Evolutionary conservation across 2,888 invertebrate genomes (phyloP).

Genomic region (Philaethria dido): DNA sequence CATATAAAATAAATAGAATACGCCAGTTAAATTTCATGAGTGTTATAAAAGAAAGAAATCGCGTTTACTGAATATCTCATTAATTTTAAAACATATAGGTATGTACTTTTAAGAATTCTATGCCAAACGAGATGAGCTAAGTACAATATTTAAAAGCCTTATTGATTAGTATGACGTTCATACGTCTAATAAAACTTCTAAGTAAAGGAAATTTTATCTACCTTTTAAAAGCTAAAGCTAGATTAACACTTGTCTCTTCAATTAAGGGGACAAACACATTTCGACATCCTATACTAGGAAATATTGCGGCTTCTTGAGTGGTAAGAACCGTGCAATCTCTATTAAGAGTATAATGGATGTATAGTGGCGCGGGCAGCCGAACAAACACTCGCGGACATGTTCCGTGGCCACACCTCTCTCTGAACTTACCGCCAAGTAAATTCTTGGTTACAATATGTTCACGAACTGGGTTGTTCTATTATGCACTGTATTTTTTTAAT

Average conservation of each 20-base stretch:
- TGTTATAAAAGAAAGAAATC: too few species aligned
- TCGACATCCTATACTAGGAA: conserved; percentile 41
- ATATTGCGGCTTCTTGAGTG: conserved; percentile 42
- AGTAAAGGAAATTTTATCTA: neutral
- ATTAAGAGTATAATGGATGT: conserved; percentile 44
- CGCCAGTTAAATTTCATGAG: too few species aligned
- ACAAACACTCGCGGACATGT: conserved; percentile 43
- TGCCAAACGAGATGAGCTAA: too few species aligned
- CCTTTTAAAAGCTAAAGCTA: conserved; percentile 7
- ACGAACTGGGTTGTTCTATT: neutral
- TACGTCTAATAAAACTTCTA: neutral
- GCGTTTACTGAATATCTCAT: too few species aligned
- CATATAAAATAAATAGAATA: too few species aligned
- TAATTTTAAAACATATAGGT: too few species aligned
- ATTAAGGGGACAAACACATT: conserved; percentile 34
- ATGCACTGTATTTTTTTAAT: neutral
- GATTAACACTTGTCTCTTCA: conserved; percentile 36
- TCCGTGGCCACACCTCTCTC: conserved; percentile 19
- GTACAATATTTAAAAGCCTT: too few species aligned
- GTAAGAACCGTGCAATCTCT: conserved; percentile 44
- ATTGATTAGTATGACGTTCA: too few species aligned
- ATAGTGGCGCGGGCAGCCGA: conserved; percentile 33
- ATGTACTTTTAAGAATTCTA: too few species aligned
- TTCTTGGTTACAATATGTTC: conserved; percentile 11
- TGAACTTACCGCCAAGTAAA: conserved; percentile 37